phyloP scores from a whole-genome alignment of 2,888 invertebrate genomes.

The Saturnia pavonia region DNA sequence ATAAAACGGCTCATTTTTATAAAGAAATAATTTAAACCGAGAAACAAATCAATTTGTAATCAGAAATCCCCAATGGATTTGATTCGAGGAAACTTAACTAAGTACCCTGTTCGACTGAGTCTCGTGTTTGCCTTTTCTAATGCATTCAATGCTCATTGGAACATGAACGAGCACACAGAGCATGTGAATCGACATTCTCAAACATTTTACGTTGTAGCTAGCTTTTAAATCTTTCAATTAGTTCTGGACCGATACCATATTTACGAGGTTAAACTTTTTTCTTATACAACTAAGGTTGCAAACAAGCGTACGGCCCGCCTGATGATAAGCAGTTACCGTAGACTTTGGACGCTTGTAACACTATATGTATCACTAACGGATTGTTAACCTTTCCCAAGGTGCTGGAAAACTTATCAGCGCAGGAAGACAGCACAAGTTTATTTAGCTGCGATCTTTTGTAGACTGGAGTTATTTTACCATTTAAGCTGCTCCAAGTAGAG shows the following conservation, averaged over 20 bases:
- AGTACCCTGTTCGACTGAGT: slow-evolving; percentile 1
- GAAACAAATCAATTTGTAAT: no score
- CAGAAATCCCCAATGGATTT: neutral
- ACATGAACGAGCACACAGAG: slow-evolving; percentile 10
- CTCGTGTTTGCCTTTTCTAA: slow-evolving; percentile 11
- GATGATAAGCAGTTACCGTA: no score
- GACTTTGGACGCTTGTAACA: no score
- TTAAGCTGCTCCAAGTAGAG: no score
- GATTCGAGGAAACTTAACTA: neutral
- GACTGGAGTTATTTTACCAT: no score
- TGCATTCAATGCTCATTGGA: slow-evolving; percentile 14
- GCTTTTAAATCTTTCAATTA: neutral
- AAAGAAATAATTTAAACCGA: neutral
- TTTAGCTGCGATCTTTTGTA: no score
- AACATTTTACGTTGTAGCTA: neutral
- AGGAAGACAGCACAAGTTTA: no score
- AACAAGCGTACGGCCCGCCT: no score
- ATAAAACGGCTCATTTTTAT: neutral
- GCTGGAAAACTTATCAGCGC: no score
- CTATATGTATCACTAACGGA: no score
- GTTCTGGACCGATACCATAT: neutral
- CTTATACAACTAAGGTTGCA: no score
- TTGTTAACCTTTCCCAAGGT: no score
- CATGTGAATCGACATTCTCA: neutral
- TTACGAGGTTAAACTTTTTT: neutral